These are phyloP conservation scores for Drosophila borborema DNA, from an alignment of 2,888 invertebrate species.

Conservation along the genomic window DNA sequence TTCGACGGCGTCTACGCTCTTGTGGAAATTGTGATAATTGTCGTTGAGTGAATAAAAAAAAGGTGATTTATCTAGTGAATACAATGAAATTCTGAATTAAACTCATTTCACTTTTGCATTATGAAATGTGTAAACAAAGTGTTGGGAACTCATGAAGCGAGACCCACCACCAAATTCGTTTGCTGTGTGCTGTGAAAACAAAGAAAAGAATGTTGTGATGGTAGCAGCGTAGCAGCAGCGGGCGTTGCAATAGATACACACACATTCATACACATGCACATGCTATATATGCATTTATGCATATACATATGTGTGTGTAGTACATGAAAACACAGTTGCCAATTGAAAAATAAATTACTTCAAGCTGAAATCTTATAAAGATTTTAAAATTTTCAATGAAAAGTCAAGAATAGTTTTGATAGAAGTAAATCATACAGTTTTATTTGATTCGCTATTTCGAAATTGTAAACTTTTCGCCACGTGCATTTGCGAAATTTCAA, in stretches of 20 bases:
- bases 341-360: neutral
- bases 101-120: slow-evolving; percentile 1
- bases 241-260: slow-evolving; percentile 56
- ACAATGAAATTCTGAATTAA: slow-evolving; percentile 40
- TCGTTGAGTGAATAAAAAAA: slow-evolving; percentile 31
- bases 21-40: slow-evolving; percentile 26
- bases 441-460: neutral
- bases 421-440: neutral
- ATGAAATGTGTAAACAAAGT: slow-evolving; percentile 15
- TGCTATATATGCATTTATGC: slow-evolving; percentile 14
- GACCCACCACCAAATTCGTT: slow-evolving; percentile 40
- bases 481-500: slow-evolving; percentile 1
- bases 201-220: slow-evolving; percentile 60
- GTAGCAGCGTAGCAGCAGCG: slow-evolving; percentile 27
- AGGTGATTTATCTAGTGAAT: slow-evolving; percentile 45
- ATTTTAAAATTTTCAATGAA: neutral
- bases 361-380: neutral
- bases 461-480: neutral
- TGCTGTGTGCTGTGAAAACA: slow-evolving; percentile 34
- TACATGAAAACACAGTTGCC: neutral
- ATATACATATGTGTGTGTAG: neutral
- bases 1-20: slow-evolving; percentile 19
- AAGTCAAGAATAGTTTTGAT: neutral
- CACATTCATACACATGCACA: slow-evolving; percentile 31
- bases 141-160: neutral